Percentiles rank a stretch among this genome's conserved stretches.
Conservation (phyloP, 2,113 vertebrate genomes). For the Todiramphus saurophagus region DNA sequence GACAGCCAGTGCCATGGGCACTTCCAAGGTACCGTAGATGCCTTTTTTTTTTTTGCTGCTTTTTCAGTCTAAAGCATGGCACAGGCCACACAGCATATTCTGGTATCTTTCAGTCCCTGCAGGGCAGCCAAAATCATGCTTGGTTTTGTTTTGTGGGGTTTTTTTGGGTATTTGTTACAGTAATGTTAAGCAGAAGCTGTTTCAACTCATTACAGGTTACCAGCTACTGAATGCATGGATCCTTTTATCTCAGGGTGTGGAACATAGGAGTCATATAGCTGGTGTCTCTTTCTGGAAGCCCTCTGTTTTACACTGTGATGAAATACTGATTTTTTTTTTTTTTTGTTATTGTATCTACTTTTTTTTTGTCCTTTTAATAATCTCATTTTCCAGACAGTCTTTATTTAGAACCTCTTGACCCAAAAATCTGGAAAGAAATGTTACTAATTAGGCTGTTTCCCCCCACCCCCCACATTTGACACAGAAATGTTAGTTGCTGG, state of each 20-base stretch:
- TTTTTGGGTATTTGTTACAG: not conserved
- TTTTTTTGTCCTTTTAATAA: not conserved
- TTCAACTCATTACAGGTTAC: not conserved
- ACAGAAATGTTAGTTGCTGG: not conserved
- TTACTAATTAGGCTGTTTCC: not conserved
- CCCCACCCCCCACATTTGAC: not conserved
- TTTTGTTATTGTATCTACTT: not conserved
- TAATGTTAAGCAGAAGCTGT: not conserved
- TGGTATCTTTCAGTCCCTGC: not conserved
- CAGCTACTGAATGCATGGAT: not conserved
- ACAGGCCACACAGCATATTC: not conserved
- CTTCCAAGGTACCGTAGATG: constrained; percentile 70
- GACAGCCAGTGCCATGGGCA: constrained; percentile 78
- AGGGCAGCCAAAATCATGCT: not conserved
- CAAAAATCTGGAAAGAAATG: not conserved
- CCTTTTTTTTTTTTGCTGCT: too few relatives aligned
- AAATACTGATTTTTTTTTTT: not conserved
- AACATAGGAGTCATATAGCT: not conserved
- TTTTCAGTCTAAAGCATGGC: not conserved
- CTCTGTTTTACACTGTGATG: not conserved
- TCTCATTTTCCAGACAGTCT: not conserved
- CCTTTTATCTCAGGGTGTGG: not conserved
- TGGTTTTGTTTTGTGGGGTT: not conserved
- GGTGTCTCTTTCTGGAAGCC: not conserved
- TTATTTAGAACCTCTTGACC: not conserved